Evolutionary conservation across 2,888 invertebrate species (phyloP).

Genomic region (Ditula angustiorana): DNA sequence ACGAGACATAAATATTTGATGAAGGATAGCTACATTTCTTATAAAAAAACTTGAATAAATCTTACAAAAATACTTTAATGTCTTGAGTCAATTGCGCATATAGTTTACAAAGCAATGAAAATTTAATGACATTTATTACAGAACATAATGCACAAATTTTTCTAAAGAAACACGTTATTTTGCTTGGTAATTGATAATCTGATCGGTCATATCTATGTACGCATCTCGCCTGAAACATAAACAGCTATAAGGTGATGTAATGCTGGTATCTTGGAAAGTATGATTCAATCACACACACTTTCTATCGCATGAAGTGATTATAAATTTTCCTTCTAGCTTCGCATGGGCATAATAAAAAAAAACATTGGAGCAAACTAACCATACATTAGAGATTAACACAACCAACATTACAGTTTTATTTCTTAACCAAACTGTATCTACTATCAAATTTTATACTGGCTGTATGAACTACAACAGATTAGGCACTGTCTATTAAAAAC

Average conservation of each 20-base stretch:
- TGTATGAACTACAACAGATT: neutral
- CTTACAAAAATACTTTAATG: neutral
- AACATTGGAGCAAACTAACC: neutral
- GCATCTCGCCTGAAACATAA: conserved; percentile 23
- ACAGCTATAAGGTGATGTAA: conserved; percentile 37
- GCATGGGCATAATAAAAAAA: neutral
- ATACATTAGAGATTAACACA: too few relatives aligned
- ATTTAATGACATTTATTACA: neutral
- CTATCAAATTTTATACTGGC: neutral
- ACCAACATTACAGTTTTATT: too few relatives aligned
- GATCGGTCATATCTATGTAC: conserved; percentile 8
- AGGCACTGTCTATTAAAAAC: conserved; percentile 2
- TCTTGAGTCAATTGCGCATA: too few relatives aligned
- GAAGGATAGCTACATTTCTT: neutral
- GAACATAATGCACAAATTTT: neutral
- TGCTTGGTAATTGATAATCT: conserved; percentile 3
- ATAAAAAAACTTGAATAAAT: neutral
- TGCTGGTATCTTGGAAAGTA: conserved; percentile 35
- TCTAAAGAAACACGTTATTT: neutral
- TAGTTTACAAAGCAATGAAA: neutral
- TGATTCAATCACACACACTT: conserved; percentile 34
- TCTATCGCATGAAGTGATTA: conserved; percentile 21
- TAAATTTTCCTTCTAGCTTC: neutral
- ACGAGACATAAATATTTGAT: neutral
- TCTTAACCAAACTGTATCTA: too few relatives aligned